phyloP scores from a whole-genome alignment of 2,113 vertebrate genomes.

The Toxotes chatareus region DNA sequence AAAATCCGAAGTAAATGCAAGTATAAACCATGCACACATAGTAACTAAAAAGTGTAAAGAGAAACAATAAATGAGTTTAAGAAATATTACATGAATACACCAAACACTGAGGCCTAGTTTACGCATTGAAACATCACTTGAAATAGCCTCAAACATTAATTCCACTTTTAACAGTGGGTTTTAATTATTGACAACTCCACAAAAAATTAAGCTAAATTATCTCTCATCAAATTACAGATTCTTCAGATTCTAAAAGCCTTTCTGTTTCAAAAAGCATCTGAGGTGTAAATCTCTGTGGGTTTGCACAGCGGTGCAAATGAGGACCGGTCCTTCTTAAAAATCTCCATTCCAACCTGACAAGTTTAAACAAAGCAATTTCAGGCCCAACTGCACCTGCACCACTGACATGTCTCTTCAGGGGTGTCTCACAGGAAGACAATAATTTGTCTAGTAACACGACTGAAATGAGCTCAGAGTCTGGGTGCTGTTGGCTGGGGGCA shows the following conservation, averaged over 20 bases:
- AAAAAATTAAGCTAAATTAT: slow-evolving; percentile 17
- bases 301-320: slow-evolving; percentile 55
- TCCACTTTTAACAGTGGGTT: slow-evolving; percentile 19
- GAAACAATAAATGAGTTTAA: background rate
- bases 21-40: background rate
- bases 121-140: slow-evolving; percentile 29
- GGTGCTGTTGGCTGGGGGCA: slow-evolving; percentile 30
- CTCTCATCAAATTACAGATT: slow-evolving; percentile 2
- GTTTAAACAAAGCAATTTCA: slow-evolving; percentile 86
- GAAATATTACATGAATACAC: background rate
- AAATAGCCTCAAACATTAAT: slow-evolving; percentile 50
- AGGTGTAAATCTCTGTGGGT: slow-evolving; percentile 42
- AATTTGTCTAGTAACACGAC: slow-evolving; percentile 82
- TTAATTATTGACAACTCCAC: slow-evolving; percentile 44
- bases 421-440: slow-evolving; percentile 82
- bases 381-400: slow-evolving; percentile 81
- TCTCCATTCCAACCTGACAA: slow-evolving; percentile 80
- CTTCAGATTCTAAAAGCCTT: background rate
- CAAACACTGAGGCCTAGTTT: background rate
- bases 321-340: slow-evolving; percentile 70
- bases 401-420: slow-evolving; percentile 60
- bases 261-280: slow-evolving; percentile 8
- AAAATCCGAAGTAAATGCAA: background rate
- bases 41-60: background rate
- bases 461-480: slow-evolving; percentile 77